phyloP scores from a whole-genome alignment of 2,113 vertebrate species.

The Thinocorus orbignyianus region DNA sequence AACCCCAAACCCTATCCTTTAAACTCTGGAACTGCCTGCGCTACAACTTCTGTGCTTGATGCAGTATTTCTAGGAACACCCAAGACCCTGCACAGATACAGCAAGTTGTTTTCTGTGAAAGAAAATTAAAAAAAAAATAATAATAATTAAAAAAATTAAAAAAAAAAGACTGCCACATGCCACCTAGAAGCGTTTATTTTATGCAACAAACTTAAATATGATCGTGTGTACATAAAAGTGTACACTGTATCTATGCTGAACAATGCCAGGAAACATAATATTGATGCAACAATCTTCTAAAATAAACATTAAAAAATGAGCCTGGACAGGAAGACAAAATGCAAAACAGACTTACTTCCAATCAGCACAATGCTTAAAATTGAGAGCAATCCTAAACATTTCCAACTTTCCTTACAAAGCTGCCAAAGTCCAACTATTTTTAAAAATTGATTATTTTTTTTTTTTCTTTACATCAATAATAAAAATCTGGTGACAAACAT shows the following conservation, averaged over 20 bases:
- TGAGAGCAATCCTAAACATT: constrained; percentile 75
- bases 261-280: constrained; percentile 82
- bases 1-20: accelerated
- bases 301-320: constrained; percentile 77
- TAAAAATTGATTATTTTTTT: constrained; percentile 69
- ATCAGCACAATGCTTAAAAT: constrained; percentile 76
- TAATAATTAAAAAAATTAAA: too few species aligned
- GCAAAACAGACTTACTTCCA: constrained; percentile 75
- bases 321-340: constrained; percentile 79
- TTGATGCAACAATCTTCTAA: constrained; percentile 79
- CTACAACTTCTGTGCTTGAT: not conserved
- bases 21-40: not conserved
- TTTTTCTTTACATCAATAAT: constrained; percentile 80
- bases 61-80: not conserved
- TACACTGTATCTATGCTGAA: constrained; percentile 82
- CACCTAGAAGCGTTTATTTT: constrained; percentile 94
- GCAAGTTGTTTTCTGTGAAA: not conserved
- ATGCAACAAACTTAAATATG: constrained; percentile 89
- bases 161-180: constrained; percentile 68
- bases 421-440: constrained; percentile 79
- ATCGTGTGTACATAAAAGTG: constrained; percentile 80
- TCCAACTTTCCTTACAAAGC: constrained; percentile 80
- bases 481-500: constrained; percentile 85
- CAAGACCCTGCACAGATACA: not conserved
- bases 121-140: not conserved